These are phyloP conservation scores for Penaeus monodon DNA, from an alignment of 2,888 invertebrate species.

Conservation along the genomic window DNA sequence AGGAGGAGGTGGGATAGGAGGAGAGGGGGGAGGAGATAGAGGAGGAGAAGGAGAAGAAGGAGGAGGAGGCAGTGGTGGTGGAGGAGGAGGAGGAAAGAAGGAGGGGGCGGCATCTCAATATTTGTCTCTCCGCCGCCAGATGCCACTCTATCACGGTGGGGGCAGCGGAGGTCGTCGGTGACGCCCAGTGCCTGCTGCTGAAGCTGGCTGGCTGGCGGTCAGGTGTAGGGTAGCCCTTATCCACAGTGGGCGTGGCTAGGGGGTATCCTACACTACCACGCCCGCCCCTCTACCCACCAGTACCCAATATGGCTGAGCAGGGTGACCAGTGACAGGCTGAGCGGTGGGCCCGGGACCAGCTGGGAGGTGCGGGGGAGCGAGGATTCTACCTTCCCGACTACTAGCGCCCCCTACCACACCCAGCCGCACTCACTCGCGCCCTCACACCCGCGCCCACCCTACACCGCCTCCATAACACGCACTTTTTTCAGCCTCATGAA, in stretches of 20 bases:
- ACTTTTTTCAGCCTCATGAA: conserved; percentile 3
- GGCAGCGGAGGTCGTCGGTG: too few relatives aligned
- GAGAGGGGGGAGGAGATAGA: background rate
- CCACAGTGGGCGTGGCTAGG: too few relatives aligned
- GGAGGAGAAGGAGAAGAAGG: background rate
- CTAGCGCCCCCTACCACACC: conserved; percentile 19
- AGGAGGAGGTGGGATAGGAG: too few relatives aligned
- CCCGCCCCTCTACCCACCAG: too few relatives aligned
- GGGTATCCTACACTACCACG: too few relatives aligned
- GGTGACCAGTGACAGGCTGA: too few relatives aligned
- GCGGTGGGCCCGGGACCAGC: background rate
- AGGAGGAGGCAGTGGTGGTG: background rate
- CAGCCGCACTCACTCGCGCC: background rate
- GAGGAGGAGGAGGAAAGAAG: background rate
- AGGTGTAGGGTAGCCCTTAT: too few relatives aligned
- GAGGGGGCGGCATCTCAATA: background rate
- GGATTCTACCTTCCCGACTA: conserved; percentile 4
- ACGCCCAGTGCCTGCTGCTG: too few relatives aligned
- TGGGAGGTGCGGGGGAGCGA: background rate
- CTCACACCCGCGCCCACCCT: background rate
- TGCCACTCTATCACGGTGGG: too few relatives aligned
- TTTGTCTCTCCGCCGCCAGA: too few relatives aligned
- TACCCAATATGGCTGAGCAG: too few relatives aligned
- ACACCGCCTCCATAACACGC: conserved; percentile 11
- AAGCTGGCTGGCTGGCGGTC: too few relatives aligned